Conservation (phyloP, 2,113 vertebrate genomes). For the Tapirus terrestris region DNA sequence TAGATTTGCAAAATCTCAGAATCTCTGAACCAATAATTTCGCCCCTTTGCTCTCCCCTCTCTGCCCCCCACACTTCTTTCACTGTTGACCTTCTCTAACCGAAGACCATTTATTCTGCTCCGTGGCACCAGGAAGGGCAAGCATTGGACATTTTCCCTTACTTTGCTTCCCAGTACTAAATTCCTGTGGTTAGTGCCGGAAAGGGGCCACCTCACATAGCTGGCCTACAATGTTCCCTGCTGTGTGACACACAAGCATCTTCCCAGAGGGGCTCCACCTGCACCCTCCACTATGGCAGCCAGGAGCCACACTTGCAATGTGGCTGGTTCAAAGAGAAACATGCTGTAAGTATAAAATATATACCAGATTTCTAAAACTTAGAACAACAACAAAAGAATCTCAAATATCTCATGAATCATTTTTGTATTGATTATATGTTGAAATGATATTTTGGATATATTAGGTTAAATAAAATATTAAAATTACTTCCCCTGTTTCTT, state of each 20-base stretch:
- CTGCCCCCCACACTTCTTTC: background rate
- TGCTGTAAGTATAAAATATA: fast-evolving
- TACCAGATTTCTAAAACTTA: background rate
- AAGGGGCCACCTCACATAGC: background rate
- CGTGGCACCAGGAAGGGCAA: background rate
- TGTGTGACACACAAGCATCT: background rate
- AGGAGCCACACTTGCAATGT: fast-evolving
- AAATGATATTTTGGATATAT: slow-evolving; percentile 12
- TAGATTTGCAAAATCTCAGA: background rate
- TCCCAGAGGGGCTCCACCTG: background rate
- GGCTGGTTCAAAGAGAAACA: background rate
- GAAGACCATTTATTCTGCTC: background rate
- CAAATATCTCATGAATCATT: background rate
- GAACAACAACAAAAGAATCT: background rate
- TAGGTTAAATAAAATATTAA: background rate
- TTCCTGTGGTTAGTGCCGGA: background rate
- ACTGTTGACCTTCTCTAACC: background rate
- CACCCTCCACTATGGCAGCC: fast-evolving
- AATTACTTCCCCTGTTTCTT: background rate
- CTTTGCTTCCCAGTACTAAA: background rate
- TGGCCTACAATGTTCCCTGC: background rate
- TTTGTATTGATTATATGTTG: background rate
- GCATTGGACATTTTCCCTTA: background rate
- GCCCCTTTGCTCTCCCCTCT: background rate
- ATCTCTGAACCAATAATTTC: background rate